Evolutionary conservation across 2,797 vertebrate genomes (phyloP).

Genomic region (Clarias laeviceps): DNA sequence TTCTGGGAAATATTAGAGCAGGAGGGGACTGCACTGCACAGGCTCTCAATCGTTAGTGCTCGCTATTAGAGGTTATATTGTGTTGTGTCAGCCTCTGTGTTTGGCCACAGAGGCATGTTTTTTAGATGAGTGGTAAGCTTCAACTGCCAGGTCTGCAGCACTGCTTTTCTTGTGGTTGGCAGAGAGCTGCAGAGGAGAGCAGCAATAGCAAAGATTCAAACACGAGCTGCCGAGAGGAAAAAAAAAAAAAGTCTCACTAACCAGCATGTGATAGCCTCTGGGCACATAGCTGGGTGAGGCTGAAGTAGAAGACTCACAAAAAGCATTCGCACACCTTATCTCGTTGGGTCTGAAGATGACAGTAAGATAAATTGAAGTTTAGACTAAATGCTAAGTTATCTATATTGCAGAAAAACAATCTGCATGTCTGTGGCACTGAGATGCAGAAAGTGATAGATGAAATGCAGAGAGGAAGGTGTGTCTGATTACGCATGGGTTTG

Average conservation of each 20-base stretch:
- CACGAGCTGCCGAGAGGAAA: constrained; percentile 39
- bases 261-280: constrained; percentile 37
- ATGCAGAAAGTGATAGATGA: constrained; percentile 40
- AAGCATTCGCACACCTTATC: constrained; percentile 53
- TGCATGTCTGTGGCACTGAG: constrained; percentile 40
- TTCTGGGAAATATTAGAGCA: background rate
- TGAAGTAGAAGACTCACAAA: constrained; percentile 29
- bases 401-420: constrained; percentile 53
- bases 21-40: background rate
- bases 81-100: constrained; percentile 37
- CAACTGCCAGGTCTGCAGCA: constrained; percentile 60
- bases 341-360: constrained; percentile 45
- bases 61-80: constrained; percentile 21
- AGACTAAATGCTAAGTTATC: constrained; percentile 60
- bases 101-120: constrained; percentile 61
- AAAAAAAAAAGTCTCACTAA: constrained; percentile 33
- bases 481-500: constrained; percentile 16
- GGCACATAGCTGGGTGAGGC: constrained; percentile 40
- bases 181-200: constrained; percentile 42
- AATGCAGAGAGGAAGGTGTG: constrained; percentile 42
- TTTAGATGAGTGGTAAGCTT: constrained; percentile 64
- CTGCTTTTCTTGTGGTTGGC: constrained; percentile 63
- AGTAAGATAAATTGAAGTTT: constrained; percentile 55
- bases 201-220: constrained; percentile 39
- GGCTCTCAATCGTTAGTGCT: constrained; percentile 27